Base-by-base conservation (phyloP, 2,797 vertebrate genomes). In the Nyctalus aviator region DNA sequence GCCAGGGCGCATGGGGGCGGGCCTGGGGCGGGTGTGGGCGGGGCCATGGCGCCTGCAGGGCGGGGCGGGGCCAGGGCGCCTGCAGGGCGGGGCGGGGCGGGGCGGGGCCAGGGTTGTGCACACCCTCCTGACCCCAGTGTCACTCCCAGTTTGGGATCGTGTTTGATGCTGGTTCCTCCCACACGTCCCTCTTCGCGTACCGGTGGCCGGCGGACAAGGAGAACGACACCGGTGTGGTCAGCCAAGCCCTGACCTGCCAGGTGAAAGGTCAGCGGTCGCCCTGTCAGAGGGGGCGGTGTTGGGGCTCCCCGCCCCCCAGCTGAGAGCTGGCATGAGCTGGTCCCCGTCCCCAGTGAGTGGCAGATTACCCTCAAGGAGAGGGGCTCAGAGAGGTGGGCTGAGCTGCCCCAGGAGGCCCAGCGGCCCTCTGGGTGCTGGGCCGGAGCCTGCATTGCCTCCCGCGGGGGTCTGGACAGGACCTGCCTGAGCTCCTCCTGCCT, bases 201-300 rank as follows among this genome's bases (percentile, higher is more conserved):
- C 99, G 96, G 96, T 99, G 99, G 99, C 98, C 97, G 0, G 98
- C 98, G 0, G 98, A 99, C 97, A 99, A 99, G 96, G 98, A 99
- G 95, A 99, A 99, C 0, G 98, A 98, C 96, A 99, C 99, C 0
- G 99, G 99, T 0, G 98, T 99, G 15, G 98, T 99, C 66, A 99
- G 98, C 66, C 99, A 99, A 98, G 98, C 99, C 96, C 95, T 96
- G 32, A 97, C 98, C 86, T 99, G 99, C 93, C 91, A 97, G 0
- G 98, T 96, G 14, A 8, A 98, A 0, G 99, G 99, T 99, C 93
- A 97, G 98, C 41, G 14, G 62, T 9, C 17, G 20, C 8, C 17
- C 17, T 0, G 0, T 8, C 4, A 0, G 0, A 0, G 6, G 68
- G 68, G 20, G 0, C 0, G 0, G 21, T 5, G 66, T 2, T 20